Conservation (phyloP, 1,140 invertebrate species). For the Oncopodura yosiiana region DNA sequence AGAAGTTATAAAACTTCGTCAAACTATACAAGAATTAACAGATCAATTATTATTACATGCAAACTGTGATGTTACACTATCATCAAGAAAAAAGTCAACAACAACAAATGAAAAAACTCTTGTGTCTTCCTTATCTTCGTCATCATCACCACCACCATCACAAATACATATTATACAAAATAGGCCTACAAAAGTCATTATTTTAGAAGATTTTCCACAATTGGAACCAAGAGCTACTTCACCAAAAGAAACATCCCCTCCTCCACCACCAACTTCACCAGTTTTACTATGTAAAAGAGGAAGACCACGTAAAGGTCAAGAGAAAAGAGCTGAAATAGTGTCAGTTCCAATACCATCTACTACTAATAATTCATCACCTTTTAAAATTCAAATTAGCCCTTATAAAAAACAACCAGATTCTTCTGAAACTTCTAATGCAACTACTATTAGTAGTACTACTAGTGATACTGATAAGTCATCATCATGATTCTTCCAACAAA, state of each 20-base stretch:
- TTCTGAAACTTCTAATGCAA: too few relatives aligned
- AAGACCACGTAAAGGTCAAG: slow-evolving; percentile 26
- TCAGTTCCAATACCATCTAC: background rate
- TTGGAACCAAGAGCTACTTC: too few relatives aligned
- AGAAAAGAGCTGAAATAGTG: slow-evolving; percentile 15
- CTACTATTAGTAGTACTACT: too few relatives aligned
- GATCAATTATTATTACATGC: background rate
- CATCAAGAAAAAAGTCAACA: slow-evolving; percentile 3
- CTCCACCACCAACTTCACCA: background rate
- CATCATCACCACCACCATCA: too few relatives aligned
- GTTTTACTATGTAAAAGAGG: slow-evolving; percentile 16
- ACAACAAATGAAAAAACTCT: background rate
- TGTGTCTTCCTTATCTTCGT: background rate
- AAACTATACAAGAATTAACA: too few relatives aligned
- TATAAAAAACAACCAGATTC: too few relatives aligned
- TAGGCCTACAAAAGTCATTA: too few relatives aligned
- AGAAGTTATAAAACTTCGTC: background rate
- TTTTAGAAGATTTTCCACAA: too few relatives aligned
- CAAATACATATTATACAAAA: too few relatives aligned
- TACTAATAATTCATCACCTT: slow-evolving; percentile 3
- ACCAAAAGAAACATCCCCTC: too few relatives aligned
- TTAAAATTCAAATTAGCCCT: slow-evolving; percentile 20
- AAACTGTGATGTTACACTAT: background rate
- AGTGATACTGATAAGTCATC: too few relatives aligned
- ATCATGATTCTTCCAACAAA: too few relatives aligned